Base-by-base conservation (phyloP, 2,113 vertebrate genomes). In the Dolichallabes microphthalmus region DNA sequence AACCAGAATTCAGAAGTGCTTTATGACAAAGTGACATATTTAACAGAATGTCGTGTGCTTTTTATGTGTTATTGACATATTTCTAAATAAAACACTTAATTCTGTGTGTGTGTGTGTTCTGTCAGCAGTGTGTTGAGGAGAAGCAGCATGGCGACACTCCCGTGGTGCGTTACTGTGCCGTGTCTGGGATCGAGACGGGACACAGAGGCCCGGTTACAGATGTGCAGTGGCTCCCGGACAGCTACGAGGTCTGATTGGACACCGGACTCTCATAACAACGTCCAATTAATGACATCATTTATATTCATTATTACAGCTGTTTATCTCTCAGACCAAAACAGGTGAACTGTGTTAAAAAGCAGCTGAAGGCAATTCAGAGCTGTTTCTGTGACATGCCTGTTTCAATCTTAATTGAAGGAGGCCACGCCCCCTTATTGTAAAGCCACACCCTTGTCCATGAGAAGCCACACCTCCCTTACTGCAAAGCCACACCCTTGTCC, bases 141-240 rank as follows among this genome's bases (percentile, higher is more conserved):
- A 86, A 86, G 53, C 88, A 85, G 79, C 86, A 87, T 45, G 93
- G 86, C 57, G 93, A 93, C 75, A 87, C 87, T 63, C 90, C 91
- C 39, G 87, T 94, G 32, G 93, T 96, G 90, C 93, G 89, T 69
- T 93, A 92, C 91, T 95, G 95, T 68, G 95, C 94, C 2, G 90
- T 95, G 63, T 98, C 98, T 69, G 93, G 94, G 7, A 89, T 92
- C 80, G 92, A 96, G 74, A 89, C 85, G 25, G 94, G 96, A 58
- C 97, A 98, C 87, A 95, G 92, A 92, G 94, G 92, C 32, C 14
- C 93, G 20, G 89, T 96, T 88, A 96, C 96, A 53, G 97, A 98
- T 78, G 89, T 99, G 83, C 95, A 97, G 0, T 99, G 97, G 97
- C 93, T 99, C 79, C 92, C 96, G 6, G 89, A 92, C 73, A 91